Evolutionary conservation across 2,113 vertebrate genomes (phyloP), one percentile per base, ranked within the genome.

Genomic region (Saccopteryx leptura): DNA sequence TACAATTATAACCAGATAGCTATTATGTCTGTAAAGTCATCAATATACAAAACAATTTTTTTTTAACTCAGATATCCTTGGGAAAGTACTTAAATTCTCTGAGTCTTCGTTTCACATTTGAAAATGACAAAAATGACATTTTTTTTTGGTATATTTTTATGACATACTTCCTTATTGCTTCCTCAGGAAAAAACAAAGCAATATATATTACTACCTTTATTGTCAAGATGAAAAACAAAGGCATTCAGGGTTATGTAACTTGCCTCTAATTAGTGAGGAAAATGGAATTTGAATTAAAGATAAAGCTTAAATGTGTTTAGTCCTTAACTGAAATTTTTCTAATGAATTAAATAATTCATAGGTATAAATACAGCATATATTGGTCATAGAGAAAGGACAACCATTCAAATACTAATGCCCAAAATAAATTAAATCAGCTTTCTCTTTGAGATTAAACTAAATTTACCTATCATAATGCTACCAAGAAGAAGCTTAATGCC

Each of bases 251-350:
- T 66, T 72, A 79, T 52, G 4, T 95, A 33, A 85, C 48, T 75
- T 93, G 2, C 12, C 2, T 15, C 6, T 78, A 89, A 39, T 50
- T 39, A 79, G 5, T 90, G 60, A 83, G 7, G 33, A 82, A 81
- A 85, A 81, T 72, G 12, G 7, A 46, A 72, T 89, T 93, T 76
- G 31, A 91, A n/a, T 91, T 86, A 46, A 94, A 72, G 11, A 9
- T 92, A 92, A 96, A 66, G 39, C 11, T 72, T 84, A 69, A 60
- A 78, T 86, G 5, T 80, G n/a, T 84, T 87, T 90, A n/a, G 75
- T 76, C 3, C 10, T 9, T 75, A 71, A 76, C 33, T 92, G 88
- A 65, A 71, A 52, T 58, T 83, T 3, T 63, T 85, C 10, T 79
- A 75, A 52, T 87, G 52, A 92, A 63, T 90, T 39, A 95, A 92